A percentile compares a stretch with the other conserved stretches of the same genome.
Evolutionary conservation across 2,797 vertebrate genomes (phyloP).

Genomic region (Rhinatrema bivittatum): DNA sequence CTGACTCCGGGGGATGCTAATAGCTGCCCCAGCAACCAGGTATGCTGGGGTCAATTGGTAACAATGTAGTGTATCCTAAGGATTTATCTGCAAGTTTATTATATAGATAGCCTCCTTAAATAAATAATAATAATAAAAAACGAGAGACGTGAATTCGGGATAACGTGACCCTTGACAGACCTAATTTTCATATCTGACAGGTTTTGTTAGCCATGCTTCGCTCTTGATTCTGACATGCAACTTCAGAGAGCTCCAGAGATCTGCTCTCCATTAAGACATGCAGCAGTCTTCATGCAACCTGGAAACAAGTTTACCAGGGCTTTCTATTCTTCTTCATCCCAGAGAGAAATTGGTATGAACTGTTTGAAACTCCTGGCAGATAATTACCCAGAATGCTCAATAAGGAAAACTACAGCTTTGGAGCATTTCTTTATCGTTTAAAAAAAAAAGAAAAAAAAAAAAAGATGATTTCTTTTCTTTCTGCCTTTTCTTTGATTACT

Average conservation of each 20-base stretch:
- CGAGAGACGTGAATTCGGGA: conserved; percentile 29
- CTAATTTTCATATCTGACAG: conserved; percentile 49
- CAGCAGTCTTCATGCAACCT: conserved; percentile 38
- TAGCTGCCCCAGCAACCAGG: conserved; percentile 41
- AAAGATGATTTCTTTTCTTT: conserved; percentile 17
- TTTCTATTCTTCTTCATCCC: conserved; percentile 49
- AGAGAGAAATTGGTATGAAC: conserved; percentile 56
- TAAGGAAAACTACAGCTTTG: conserved; percentile 50
- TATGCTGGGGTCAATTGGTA: conserved; percentile 39
- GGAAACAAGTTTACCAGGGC: conserved; percentile 60
- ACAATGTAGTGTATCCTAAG: conserved; percentile 34
- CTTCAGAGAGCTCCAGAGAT: conserved; percentile 44
- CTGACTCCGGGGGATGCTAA: conserved; percentile 50
- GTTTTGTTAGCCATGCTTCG: conserved; percentile 41
- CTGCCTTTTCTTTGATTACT: conserved; percentile 82
- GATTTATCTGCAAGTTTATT: conserved; percentile 21
- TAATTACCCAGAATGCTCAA: conserved; percentile 51
- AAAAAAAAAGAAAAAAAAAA: conserved; percentile 3
- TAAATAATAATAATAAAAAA: conserved; percentile 30
- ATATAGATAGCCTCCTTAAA: conserved; percentile 24
- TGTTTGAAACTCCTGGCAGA: conserved; percentile 50
- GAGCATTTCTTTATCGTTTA: conserved; percentile 33
- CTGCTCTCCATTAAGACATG: conserved; percentile 44
- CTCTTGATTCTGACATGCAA: conserved; percentile 43
- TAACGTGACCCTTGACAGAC: conserved; percentile 27